These are phyloP conservation scores for Delia radicum DNA, from an alignment of 1,140 invertebrate genomes.

Conservation along the genomic window DNA sequence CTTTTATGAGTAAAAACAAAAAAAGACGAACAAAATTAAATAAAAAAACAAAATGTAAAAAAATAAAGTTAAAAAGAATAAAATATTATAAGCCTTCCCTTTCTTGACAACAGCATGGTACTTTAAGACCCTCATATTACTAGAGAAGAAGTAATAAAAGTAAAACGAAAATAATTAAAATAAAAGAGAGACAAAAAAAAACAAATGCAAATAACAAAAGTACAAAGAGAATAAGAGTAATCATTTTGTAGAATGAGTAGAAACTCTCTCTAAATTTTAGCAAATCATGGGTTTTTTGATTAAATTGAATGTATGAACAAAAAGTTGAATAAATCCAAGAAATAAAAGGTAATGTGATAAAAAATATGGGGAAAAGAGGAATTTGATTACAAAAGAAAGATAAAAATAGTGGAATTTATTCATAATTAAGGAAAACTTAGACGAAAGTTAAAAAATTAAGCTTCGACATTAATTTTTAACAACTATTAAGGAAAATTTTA, in stretches of 20 bases:
- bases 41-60: background rate
- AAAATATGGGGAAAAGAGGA: too few relatives aligned
- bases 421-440: too few relatives aligned
- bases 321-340: too few relatives aligned
- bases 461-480: background rate
- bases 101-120: background rate
- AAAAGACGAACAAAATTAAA: background rate
- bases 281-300: constrained; percentile 11
- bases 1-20: background rate
- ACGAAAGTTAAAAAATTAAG: background rate
- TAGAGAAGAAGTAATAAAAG: background rate
- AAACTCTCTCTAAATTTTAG: constrained; percentile 7
- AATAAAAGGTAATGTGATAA: too few relatives aligned
- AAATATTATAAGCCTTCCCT: background rate
- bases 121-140: background rate
- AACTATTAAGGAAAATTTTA: background rate
- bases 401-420: too few relatives aligned
- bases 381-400: too few relatives aligned
- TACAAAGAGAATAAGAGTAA: background rate
- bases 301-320: background rate
- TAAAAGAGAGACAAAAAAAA: background rate
- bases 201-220: background rate
- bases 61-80: background rate
- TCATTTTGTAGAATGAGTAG: background rate
- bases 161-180: background rate